These are phyloP conservation scores for Yponomeuta sedellus DNA, from an alignment of 2,888 invertebrate genomes.

Conservation along the genomic window DNA sequence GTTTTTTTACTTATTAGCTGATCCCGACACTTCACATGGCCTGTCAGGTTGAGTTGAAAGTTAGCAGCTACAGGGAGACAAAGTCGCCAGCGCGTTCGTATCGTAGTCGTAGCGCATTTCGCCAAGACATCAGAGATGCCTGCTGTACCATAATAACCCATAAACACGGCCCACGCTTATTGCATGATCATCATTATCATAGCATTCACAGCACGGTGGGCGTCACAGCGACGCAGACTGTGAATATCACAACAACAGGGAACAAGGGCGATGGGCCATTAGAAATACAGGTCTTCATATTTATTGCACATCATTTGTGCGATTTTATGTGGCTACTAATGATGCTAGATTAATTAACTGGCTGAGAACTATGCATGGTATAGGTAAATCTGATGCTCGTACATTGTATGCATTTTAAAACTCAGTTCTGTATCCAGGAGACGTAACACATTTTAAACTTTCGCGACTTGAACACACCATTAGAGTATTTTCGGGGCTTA, in stretches of 20 bases:
- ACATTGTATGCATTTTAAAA: too few relatives aligned
- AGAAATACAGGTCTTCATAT: not conserved
- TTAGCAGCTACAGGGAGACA: not conserved
- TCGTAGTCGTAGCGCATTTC: not conserved
- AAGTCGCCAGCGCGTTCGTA: not conserved
- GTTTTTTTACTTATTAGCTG: too few relatives aligned
- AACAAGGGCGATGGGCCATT: not conserved
- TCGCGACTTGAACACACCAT: too few relatives aligned
- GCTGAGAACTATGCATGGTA: too few relatives aligned
- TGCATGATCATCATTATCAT: conserved; percentile 66
- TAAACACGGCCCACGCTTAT: conserved; percentile 66
- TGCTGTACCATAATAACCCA: conserved; percentile 34
- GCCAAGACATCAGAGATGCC: not conserved
- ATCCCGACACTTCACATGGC: too few relatives aligned
- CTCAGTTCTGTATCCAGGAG: too few relatives aligned
- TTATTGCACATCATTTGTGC: not conserved
- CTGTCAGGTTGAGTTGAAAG: too few relatives aligned
- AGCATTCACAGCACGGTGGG: conserved; percentile 45
- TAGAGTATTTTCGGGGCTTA: too few relatives aligned
- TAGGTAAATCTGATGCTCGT: too few relatives aligned
- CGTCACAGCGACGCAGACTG: conserved; percentile 52
- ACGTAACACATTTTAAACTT: too few relatives aligned
- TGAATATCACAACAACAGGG: conserved; percentile 49
- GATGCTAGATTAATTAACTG: too few relatives aligned
- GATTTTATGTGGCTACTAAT: not conserved